Conservation (phyloP, 2,888 invertebrate species). For the Drosophila emarginata region DNA sequence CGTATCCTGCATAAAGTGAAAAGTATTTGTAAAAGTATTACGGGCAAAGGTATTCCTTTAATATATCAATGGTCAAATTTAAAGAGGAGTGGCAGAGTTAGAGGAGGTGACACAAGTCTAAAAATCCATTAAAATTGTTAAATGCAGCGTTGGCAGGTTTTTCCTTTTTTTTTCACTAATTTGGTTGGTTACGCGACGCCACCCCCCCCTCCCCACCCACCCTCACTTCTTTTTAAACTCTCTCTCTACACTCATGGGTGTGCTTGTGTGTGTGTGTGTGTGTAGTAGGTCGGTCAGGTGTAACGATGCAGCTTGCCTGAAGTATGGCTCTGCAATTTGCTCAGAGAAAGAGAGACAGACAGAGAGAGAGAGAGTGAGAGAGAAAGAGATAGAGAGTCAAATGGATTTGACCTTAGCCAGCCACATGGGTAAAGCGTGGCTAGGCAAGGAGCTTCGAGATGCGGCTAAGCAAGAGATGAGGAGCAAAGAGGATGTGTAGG, state of each 20-base stretch:
- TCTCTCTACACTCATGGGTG: conserved; percentile 11
- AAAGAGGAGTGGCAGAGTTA: conserved; percentile 21
- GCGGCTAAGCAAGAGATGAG: conserved; percentile 5
- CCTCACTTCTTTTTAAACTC: not conserved
- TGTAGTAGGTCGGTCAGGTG: conserved; percentile 61
- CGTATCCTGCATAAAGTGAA: not conserved
- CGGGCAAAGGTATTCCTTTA: not conserved
- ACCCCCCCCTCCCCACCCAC: not conserved
- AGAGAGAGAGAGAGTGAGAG: conserved; percentile 46
- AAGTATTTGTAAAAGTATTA: not conserved
- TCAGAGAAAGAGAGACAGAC: conserved; percentile 19
- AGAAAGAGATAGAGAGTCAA: conserved; percentile 57
- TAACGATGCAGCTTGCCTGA: conserved; percentile 61
- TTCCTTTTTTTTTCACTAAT: conserved; percentile 51
- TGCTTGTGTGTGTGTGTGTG: conserved; percentile 23
- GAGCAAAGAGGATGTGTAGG: conserved; percentile 24
- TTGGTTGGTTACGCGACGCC: conserved; percentile 38
- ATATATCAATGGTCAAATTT: conserved; percentile 43
- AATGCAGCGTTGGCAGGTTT: conserved; percentile 74
- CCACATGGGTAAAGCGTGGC: conserved; percentile 53
- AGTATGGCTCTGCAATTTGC: conserved; percentile 66
- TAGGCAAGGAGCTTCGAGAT: conserved; percentile 8
- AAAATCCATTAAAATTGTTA: conserved; percentile 73
- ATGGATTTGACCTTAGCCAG: conserved; percentile 76
- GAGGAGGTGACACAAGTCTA: conserved; percentile 22